Conservation (phyloP, 2,797 vertebrate genomes). For the Melopsittacus undulatus region DNA sequence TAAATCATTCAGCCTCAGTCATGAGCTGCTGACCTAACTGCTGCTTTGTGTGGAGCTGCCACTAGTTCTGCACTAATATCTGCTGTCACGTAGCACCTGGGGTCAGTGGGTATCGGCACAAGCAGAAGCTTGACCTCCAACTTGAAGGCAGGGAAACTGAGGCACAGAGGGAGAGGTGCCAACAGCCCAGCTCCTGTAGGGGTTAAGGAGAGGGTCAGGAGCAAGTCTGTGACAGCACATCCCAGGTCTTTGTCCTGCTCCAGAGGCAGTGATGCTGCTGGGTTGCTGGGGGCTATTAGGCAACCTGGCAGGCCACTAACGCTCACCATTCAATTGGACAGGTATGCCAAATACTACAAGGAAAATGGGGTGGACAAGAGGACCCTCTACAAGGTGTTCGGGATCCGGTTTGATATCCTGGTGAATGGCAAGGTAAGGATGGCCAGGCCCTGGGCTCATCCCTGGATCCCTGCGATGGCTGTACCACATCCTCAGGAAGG, state of each 20-base stretch:
- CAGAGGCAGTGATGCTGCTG: fast-evolving
- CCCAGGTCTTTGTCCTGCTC: background rate
- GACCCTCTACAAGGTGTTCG: slow-evolving; percentile 93
- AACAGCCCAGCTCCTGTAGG: background rate
- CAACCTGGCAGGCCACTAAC: background rate
- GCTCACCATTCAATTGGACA: slow-evolving; percentile 40
- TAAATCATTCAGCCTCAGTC: background rate
- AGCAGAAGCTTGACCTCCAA: background rate
- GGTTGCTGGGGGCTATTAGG: background rate
- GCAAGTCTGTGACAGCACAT: background rate
- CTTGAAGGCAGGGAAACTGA: background rate
- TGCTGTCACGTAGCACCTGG: fast-evolving
- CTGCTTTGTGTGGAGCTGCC: background rate
- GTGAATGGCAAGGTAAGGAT: slow-evolving; percentile 87
- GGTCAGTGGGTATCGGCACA: background rate
- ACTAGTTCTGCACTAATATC: background rate
- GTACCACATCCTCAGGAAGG: background rate
- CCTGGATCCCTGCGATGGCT: too few relatives aligned
- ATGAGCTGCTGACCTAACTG: background rate
- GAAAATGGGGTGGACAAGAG: slow-evolving; percentile 79
- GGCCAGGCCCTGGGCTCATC: fast-evolving
- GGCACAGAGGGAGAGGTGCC: background rate
- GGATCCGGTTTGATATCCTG: slow-evolving; percentile 90
- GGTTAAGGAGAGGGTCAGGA: background rate
- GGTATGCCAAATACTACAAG: slow-evolving; percentile 88